Conservation (phyloP, 2,888 invertebrate genomes). For the Xanthorhoe spadicearia region DNA sequence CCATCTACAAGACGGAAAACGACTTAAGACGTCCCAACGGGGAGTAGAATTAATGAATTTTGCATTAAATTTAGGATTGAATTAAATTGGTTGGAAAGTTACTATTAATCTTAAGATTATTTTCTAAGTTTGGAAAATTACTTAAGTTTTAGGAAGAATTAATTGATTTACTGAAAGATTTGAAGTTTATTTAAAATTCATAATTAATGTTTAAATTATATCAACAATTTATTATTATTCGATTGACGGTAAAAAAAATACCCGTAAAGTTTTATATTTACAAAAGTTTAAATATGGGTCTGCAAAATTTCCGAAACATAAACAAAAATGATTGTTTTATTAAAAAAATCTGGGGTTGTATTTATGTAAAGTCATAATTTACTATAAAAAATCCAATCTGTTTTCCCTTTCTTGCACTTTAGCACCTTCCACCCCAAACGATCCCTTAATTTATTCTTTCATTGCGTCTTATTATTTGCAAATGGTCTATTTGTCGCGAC, state of each 20-base stretch:
- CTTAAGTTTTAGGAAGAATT: neutral
- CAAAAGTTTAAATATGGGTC: too few species aligned
- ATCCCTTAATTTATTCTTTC: conserved; percentile 83
- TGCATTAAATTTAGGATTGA: conserved; percentile 44
- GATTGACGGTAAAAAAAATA: too few species aligned
- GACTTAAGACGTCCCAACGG: conserved; percentile 69
- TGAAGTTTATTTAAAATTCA: neutral
- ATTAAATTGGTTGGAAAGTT: conserved; percentile 52
- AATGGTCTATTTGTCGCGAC: conserved; percentile 84
- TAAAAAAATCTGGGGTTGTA: too few species aligned
- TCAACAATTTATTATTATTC: too few species aligned
- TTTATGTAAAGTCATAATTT: conserved; percentile 6
- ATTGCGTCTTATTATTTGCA: conserved; percentile 85
- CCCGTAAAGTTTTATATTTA: too few species aligned
- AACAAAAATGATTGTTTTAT: too few species aligned
- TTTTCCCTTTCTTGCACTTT: conserved; percentile 38
- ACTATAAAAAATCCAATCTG: conserved; percentile 35
- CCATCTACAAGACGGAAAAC: conserved; percentile 59
- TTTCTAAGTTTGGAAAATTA: conserved; percentile 38
- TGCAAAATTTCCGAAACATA: too few species aligned
- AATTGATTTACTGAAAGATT: neutral
- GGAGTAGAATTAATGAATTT: conserved; percentile 60
- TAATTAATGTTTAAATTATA: neutral
- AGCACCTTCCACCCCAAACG: conserved; percentile 44
- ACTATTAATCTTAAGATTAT: conserved; percentile 38